A percentile compares a stretch with the other conserved stretches of the same genome.
Conservation (phyloP, 1,140 invertebrate genomes). For the Bombus huntii region DNA sequence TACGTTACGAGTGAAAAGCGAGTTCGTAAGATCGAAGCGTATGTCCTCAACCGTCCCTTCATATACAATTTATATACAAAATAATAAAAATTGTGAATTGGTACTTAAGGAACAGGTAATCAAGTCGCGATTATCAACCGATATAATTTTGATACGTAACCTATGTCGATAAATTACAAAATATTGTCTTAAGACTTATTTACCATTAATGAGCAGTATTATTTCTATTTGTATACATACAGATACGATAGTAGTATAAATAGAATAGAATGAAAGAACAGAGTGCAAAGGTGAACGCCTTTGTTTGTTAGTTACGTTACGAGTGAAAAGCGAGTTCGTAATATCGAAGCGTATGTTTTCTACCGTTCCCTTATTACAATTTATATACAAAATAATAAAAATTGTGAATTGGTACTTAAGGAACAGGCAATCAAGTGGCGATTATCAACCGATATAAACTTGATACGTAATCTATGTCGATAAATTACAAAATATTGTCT, state of each 20-base stretch:
- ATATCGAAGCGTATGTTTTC: too few relatives aligned
- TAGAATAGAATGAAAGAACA: background rate
- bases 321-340: background rate
- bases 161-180: background rate
- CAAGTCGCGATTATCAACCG: too few relatives aligned
- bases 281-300: fast-evolving
- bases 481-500: background rate
- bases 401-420: background rate
- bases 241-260: background rate
- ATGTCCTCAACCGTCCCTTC: background rate
- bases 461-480: background rate
- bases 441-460: background rate
- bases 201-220: background rate
- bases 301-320: background rate
- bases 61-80: background rate
- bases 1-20: background rate
- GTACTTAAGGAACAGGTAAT: background rate
- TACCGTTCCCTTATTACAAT: fast-evolving
- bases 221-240: background rate
- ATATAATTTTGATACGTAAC: background rate
- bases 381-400: background rate
- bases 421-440: background rate
- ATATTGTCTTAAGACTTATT: background rate
- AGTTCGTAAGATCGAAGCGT: background rate
- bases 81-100: background rate